Conservation (phyloP, 2,888 invertebrate genomes). For the Dione vanillae region DNA sequence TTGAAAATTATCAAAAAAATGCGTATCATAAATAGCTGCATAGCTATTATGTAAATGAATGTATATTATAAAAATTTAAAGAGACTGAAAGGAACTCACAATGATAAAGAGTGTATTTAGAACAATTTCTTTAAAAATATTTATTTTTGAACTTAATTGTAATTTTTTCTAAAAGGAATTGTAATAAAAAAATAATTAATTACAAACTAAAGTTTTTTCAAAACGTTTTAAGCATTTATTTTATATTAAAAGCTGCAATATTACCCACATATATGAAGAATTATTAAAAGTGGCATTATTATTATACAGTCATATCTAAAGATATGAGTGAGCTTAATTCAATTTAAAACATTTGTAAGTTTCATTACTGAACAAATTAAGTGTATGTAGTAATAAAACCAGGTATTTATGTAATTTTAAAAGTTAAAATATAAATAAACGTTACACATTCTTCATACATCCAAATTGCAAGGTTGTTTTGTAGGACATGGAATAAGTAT, state of each 20-base stretch:
- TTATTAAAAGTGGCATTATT: not conserved
- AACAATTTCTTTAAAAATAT: too few relatives aligned
- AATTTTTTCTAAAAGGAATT: too few relatives aligned
- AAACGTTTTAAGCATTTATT: too few relatives aligned
- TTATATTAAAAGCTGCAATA: too few relatives aligned
- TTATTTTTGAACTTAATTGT: too few relatives aligned
- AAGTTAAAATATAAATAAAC: conserved; percentile 16
- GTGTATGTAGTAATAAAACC: conserved; percentile 6
- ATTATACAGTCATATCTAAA: too few relatives aligned
- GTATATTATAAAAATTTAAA: not conserved
- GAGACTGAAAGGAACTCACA: not conserved
- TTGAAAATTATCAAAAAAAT: not conserved
- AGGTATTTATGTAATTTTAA: conserved; percentile 14
- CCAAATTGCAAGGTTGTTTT: conserved; percentile 30
- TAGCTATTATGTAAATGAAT: not conserved
- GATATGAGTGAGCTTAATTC: not conserved
- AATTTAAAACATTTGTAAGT: not conserved
- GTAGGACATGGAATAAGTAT: conserved; percentile 33
- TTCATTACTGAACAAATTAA: conserved; percentile 18
- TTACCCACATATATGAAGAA: not conserved
- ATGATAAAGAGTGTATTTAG: not conserved
- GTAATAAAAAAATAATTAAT: too few relatives aligned
- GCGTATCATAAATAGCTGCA: not conserved
- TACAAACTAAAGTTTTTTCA: too few relatives aligned
- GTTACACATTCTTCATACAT: conserved; percentile 26